Percentiles rank a stretch among this genome's conserved stretches.
Conservation (phyloP, 2,113 vertebrate species). For the Pogona vitticeps region DNA sequence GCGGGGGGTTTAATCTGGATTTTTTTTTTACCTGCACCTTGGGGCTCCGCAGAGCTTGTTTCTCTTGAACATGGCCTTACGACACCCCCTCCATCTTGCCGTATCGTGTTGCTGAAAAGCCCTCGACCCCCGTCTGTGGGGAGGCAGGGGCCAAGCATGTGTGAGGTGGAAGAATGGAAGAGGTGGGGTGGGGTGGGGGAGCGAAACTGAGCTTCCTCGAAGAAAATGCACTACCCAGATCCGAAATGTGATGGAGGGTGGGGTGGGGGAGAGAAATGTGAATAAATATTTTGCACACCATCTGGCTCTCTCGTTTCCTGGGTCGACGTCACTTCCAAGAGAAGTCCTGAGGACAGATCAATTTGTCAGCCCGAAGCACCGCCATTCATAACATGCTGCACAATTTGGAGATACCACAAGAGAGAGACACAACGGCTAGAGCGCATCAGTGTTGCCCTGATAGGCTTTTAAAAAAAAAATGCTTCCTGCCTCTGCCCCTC, state of each 20-base stretch:
- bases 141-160: neutral
- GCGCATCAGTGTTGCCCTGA: too few species aligned
- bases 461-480: too few species aligned
- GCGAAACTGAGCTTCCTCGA: neutral
- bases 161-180: neutral
- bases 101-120: neutral
- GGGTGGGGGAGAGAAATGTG: constrained; percentile 35
- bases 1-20: neutral
- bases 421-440: too few species aligned
- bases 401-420: too few species aligned
- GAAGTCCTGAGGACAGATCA: too few species aligned
- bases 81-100: neutral
- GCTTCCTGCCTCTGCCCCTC: too few species aligned
- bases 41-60: neutral
- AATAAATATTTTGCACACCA: constrained; percentile 76
- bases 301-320: too few species aligned
- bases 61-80: neutral
- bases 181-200: neutral
- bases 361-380: too few species aligned
- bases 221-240: constrained; percentile 14
- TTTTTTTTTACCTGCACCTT: neutral
- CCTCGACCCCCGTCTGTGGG: too few species aligned
- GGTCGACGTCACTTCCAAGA: neutral
- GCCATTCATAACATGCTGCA: too few species aligned
- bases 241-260: constrained; percentile 45